Evolutionary conservation across 1,140 invertebrate genomes (phyloP).

Genomic region (Drosophila punjabiensis): DNA sequence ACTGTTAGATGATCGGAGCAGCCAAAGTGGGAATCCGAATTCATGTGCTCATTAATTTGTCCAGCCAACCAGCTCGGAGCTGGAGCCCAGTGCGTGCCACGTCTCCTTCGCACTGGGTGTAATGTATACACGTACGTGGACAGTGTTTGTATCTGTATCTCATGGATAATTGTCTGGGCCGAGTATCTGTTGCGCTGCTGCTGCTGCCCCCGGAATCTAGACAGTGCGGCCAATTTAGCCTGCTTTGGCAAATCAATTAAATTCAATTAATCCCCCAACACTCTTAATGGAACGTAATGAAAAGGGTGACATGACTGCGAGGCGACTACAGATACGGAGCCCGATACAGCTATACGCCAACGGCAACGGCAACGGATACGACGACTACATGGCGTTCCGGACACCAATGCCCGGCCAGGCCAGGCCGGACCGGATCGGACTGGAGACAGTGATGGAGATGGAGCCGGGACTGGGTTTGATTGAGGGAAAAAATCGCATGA

Average conservation of each 20-base stretch:
- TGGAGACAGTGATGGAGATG: conserved; percentile 24
- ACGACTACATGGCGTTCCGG: conserved; percentile 80
- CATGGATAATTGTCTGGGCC: conserved; percentile 62
- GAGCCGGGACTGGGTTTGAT: conserved; percentile 28
- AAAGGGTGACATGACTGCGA: conserved; percentile 83
- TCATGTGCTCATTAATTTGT: conserved; percentile 80
- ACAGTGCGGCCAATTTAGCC: conserved; percentile 85
- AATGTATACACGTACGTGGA: conserved; percentile 51
- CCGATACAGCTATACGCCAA: conserved; percentile 44
- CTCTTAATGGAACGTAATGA: conserved; percentile 85
- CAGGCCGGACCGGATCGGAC: conserved; percentile 38
- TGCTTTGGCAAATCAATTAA: conserved; percentile 85
- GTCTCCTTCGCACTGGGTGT: conserved; percentile 45
- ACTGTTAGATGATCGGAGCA: conserved; percentile 75
- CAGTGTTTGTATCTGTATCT: conserved; percentile 33
- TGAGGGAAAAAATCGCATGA: conserved; percentile 69
- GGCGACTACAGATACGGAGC: conserved; percentile 50
- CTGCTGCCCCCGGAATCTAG: conserved; percentile 72
- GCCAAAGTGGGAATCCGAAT: conserved; percentile 75
- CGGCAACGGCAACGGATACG: conserved; percentile 66
- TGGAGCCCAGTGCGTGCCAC: conserved; percentile 42
- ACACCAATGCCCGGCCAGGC: conserved; percentile 33
- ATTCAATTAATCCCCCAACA: conserved; percentile 85
- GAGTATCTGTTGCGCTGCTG: conserved; percentile 62
- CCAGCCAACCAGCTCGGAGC: conserved; percentile 40